Evolutionary conservation across 2,113 vertebrate species (phyloP).

Genomic region (Myxocyprinus asiaticus): DNA sequence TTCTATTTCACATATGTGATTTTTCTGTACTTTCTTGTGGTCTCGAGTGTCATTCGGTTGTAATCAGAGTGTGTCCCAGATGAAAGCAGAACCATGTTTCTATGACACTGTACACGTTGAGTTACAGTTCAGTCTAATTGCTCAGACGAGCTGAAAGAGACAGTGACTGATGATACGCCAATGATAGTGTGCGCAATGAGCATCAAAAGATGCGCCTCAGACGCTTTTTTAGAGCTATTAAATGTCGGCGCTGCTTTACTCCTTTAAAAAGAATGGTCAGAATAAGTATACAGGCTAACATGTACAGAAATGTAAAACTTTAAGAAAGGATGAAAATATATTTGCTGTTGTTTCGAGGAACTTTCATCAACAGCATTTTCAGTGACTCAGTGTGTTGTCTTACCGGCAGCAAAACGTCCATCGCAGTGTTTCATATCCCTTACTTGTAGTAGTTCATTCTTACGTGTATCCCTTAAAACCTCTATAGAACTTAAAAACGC

Average conservation of each 20-base stretch:
- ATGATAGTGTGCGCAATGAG: too few species aligned
- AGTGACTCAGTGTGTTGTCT: conserved; percentile 48
- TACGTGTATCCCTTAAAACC: conserved; percentile 24
- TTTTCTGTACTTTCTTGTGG: conserved; percentile 44
- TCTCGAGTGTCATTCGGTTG: conserved; percentile 40
- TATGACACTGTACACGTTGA: not conserved
- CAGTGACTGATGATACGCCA: too few species aligned
- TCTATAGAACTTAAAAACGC: conserved; percentile 28
- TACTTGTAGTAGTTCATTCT: conserved; percentile 5
- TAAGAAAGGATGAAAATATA: not conserved
- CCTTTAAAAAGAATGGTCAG: not conserved
- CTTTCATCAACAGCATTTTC: not conserved
- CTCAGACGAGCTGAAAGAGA: too few species aligned
- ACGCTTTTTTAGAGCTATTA: not conserved
- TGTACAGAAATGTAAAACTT: not conserved
- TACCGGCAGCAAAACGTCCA: conserved; percentile 59
- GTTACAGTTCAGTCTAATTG: not conserved
- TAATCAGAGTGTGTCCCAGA: conserved; percentile 36
- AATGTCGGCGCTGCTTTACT: not conserved
- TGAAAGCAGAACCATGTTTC: conserved; percentile 43
- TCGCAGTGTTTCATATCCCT: conserved; percentile 17
- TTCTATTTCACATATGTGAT: conserved; percentile 39
- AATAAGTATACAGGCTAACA: not conserved
- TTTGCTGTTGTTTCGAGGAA: not conserved
- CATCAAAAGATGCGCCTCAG: too few species aligned